Evolutionary conservation across 2,113 vertebrate genomes (phyloP).

Genomic region (Canis aureus): DNA sequence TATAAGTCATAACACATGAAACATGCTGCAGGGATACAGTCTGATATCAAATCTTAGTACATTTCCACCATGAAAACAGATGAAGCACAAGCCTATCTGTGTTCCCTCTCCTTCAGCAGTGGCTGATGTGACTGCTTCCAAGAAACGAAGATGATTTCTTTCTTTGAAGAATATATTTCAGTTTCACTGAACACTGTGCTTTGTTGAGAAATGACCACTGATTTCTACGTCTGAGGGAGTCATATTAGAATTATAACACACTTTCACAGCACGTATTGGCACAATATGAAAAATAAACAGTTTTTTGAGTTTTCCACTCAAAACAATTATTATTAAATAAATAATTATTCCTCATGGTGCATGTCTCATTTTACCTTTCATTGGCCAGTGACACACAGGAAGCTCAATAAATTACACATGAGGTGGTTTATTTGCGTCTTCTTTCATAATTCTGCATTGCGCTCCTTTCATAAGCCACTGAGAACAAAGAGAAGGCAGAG

Average conservation of each 20-base stretch:
- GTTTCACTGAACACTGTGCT: constrained; percentile 82
- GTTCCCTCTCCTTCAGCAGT: constrained; percentile 83
- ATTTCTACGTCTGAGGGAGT: constrained; percentile 57
- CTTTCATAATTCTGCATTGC: constrained; percentile 91
- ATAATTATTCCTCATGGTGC: constrained; percentile 86
- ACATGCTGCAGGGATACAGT: constrained; percentile 86
- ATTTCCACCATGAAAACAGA: constrained; percentile 82
- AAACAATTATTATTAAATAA: constrained; percentile 87
- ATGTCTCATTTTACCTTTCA: constrained; percentile 86
- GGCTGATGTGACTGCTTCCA: constrained; percentile 52
- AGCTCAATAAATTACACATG: constrained; percentile 76
- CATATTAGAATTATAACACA: constrained; percentile 74
- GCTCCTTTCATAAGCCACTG: constrained; percentile 94
- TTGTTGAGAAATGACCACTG: constrained; percentile 79
- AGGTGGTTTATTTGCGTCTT: constrained; percentile 89
- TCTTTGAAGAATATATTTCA: constrained; percentile 13
- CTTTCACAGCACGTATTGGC: constrained; percentile 83
- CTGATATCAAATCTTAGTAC: constrained; percentile 83
- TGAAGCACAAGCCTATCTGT: constrained; percentile 85
- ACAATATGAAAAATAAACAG: constrained; percentile 89
- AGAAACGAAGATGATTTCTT: constrained; percentile 50
- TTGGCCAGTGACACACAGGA: constrained; percentile 80
- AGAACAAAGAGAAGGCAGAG: constrained; percentile 60
- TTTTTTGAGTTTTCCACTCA: constrained; percentile 88
- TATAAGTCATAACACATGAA: constrained; percentile 84